phyloP scores from a whole-genome alignment of 1,140 invertebrate genomes.

The Sycophila sp. region DNA sequence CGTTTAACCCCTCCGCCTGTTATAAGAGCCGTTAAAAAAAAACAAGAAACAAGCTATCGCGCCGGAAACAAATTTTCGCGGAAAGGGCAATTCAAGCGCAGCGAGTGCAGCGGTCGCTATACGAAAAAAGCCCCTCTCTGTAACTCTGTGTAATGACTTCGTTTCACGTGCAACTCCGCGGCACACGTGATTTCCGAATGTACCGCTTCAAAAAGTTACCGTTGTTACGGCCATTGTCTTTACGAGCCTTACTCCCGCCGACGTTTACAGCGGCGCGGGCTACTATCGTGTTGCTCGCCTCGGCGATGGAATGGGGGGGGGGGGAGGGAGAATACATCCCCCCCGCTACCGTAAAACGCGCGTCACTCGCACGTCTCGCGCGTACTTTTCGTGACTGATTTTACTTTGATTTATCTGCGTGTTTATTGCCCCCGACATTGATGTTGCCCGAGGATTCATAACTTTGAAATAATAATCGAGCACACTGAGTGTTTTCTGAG shows the following conservation, averaged over 20 bases:
- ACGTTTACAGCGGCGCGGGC: slow-evolving; percentile 7
- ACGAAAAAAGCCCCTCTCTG: not conserved
- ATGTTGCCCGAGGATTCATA: no score
- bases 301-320: no score
- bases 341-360: not conserved
- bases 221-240: slow-evolving; percentile 40
- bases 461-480: no score
- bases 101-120: not conserved
- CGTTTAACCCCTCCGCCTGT: no score
- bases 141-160: slow-evolving; percentile 10
- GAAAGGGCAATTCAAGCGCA: not conserved
- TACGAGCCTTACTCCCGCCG: slow-evolving; percentile 12
- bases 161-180: slow-evolving; percentile 24
- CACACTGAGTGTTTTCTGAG: no score
- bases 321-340: no score
- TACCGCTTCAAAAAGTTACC: slow-evolving; percentile 28
- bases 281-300: not conserved
- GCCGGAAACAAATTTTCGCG: not conserved
- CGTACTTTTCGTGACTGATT: not conserved
- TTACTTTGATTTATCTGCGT: not conserved
- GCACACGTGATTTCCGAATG: slow-evolving; percentile 1
- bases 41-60: not conserved
- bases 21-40: not conserved
- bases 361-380: not conserved
- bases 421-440: no score